These are phyloP conservation scores for Melipona beecheii DNA, from an alignment of 2,888 invertebrate genomes.

Conservation along the genomic window DNA sequence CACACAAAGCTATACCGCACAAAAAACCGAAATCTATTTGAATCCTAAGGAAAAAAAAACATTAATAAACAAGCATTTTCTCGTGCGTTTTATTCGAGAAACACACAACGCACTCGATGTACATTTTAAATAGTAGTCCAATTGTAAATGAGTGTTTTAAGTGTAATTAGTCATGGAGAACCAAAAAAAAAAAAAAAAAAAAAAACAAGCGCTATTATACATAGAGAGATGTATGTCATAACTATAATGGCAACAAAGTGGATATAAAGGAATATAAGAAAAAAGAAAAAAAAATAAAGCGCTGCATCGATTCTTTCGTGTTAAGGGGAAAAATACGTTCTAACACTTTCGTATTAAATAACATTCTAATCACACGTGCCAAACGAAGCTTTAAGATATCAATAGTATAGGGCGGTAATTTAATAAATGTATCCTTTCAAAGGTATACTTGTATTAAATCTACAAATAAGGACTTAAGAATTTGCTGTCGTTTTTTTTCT, in stretches of 20 bases:
- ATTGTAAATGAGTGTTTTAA: slow-evolving; percentile 80
- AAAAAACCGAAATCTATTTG: slow-evolving; percentile 56
- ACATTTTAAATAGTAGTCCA: slow-evolving; percentile 72
- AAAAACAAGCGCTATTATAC: slow-evolving; percentile 32
- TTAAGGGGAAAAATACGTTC: slow-evolving; percentile 77
- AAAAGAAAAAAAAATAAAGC: neutral
- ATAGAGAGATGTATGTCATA: slow-evolving; percentile 36
- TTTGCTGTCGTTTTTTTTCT: neutral
- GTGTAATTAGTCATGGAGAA: slow-evolving; percentile 69
- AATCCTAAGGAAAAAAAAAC: slow-evolving; percentile 44
- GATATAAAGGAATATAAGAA: slow-evolving; percentile 31
- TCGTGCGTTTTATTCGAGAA: slow-evolving; percentile 44
- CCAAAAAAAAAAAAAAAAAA: neutral
- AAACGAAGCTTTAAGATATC: slow-evolving; percentile 80
- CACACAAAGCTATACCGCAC: slow-evolving; percentile 64
- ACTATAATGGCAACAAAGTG: slow-evolving; percentile 48
- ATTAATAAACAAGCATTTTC: slow-evolving; percentile 40
- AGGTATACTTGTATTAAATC: slow-evolving; percentile 28
- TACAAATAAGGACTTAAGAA: slow-evolving; percentile 11
- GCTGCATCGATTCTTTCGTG: slow-evolving; percentile 80
- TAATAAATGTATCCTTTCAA: slow-evolving; percentile 59
- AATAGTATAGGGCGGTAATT: slow-evolving; percentile 45
- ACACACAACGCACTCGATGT: slow-evolving; percentile 52
- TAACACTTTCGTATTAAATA: slow-evolving; percentile 74
- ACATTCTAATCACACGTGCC: slow-evolving; percentile 84